These are phyloP conservation scores for Eristalis pertinax DNA, from an alignment of 2,888 invertebrate species.

Conservation along the genomic window DNA sequence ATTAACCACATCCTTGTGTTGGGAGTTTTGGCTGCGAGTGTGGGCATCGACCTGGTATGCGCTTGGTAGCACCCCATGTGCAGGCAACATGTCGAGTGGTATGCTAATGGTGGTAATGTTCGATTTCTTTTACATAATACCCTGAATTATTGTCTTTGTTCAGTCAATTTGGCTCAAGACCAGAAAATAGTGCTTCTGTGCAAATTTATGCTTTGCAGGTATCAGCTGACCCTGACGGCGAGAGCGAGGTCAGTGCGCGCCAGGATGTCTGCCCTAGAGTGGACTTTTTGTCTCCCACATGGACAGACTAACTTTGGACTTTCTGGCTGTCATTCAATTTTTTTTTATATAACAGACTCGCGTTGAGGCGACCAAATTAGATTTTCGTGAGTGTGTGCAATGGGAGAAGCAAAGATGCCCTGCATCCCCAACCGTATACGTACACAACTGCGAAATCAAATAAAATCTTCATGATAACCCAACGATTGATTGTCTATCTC, in stretches of 20 bases:
- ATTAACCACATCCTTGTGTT: slow-evolving; percentile 49
- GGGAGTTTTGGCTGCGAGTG: slow-evolving; percentile 7
- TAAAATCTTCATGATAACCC: not conserved
- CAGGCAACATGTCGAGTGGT: not conserved
- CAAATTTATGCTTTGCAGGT: slow-evolving; percentile 64
- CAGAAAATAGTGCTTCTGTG: slow-evolving; percentile 57
- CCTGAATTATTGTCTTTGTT: slow-evolving; percentile 49
- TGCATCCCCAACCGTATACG: too few relatives aligned
- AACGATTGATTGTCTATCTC: not conserved
- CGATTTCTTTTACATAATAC: slow-evolving; percentile 61
- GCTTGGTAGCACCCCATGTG: not conserved
- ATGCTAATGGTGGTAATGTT: slow-evolving; percentile 23
- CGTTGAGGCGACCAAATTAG: not conserved
- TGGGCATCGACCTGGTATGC: slow-evolving; percentile 11
- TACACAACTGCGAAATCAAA: too few relatives aligned
- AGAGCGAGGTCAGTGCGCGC: not conserved
- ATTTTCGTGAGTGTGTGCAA: not conserved
- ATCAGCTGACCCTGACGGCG: not conserved
- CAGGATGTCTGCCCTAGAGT: not conserved
- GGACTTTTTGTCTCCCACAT: too few relatives aligned
- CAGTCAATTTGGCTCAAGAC: slow-evolving; percentile 61
- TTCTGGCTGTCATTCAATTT: not conserved
- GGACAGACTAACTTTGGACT: too few relatives aligned
- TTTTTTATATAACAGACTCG: not conserved
- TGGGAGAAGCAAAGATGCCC: too few relatives aligned